Base-by-base conservation (phyloP, 2,797 vertebrate genomes). In the Schizothorax lantsangensis region DNA sequence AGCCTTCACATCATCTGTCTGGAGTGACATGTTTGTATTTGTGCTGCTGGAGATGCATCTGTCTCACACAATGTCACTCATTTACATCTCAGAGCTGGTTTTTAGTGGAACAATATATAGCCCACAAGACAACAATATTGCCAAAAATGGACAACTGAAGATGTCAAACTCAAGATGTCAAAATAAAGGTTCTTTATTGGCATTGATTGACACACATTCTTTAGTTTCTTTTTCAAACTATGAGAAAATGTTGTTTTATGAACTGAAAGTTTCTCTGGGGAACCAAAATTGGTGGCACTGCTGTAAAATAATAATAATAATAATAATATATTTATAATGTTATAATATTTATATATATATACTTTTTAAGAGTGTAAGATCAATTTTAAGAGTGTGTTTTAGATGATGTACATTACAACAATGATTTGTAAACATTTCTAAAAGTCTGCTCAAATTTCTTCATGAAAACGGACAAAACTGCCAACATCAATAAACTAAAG, bases 1-100 rank as follows among this genome's bases (percentile, higher is more conserved):
- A 33, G 21, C n/a, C 14, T 43, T 26, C 17, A 43, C 38, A 33
- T 71, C 52, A 49, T 78, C 47, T 43, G 45, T 43, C 10, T 57
- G 77, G 15, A 10, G 49, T 45, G 43, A 64, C 9, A 62, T 54
- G 26, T 43, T 72, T 83, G 49, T 45, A n/a, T 71, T 83, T 79
- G 36, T 79, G 73, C 4, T 38, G 43, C 12, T 17, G 62, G 30
- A 17, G 30, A 33, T 66, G 30, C 64, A 33, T 66, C 26, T 33
- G 14, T 33, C 30, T 40, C 23, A 8, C 52, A 57, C 59, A 15
- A 12, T 49, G 11, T 40, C 21, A 79, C 10, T 38, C 21, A 43
- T 79, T 59, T 62, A 59, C 3, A 26, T 40, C 14, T 57, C 36
- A 57, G 49, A 54, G 30, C 33, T n/a, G 4, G 21, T 14, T 79